These are phyloP conservation scores for Linepithema humile DNA, from an alignment of 1,140 invertebrate species.

Conservation along the genomic window DNA sequence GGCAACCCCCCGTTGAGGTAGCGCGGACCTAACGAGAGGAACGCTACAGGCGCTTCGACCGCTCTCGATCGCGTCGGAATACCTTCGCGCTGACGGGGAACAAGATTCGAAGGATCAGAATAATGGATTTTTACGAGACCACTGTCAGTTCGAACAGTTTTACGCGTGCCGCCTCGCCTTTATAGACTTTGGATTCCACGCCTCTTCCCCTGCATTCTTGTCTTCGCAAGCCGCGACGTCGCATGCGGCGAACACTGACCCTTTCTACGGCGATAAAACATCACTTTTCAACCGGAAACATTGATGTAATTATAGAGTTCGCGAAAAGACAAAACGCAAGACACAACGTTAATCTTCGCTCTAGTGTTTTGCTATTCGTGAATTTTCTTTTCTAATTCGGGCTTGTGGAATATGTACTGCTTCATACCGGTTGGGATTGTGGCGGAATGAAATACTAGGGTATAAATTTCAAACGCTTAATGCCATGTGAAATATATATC, in stretches of 20 bases:
- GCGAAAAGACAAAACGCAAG: not conserved
- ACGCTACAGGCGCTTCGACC: slow-evolving; percentile 62
- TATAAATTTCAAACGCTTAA: slow-evolving; percentile 55
- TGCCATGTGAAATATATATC: slow-evolving; percentile 48
- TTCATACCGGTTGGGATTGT: slow-evolving; percentile 23
- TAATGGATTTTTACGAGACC: slow-evolving; percentile 70
- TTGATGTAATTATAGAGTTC: slow-evolving; percentile 11
- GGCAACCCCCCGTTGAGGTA: slow-evolving; percentile 55
- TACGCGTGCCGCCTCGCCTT: slow-evolving; percentile 2
- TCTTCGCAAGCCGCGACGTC: not conserved
- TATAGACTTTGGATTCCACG: not conserved
- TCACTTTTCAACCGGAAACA: not conserved
- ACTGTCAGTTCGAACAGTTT: slow-evolving; percentile 14
- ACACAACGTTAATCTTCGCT: not conserved
- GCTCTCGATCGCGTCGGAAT: slow-evolving; percentile 62
- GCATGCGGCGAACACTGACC: not conserved
- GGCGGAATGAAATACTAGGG: slow-evolving; percentile 28
- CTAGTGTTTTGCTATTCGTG: not conserved
- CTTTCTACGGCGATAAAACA: not conserved
- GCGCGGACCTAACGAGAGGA: slow-evolving; percentile 63
- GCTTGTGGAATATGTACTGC: slow-evolving; percentile 13
- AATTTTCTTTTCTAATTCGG: slow-evolving; percentile 34
- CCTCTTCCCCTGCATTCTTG: not conserved
- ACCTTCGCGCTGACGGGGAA: slow-evolving; percentile 54
- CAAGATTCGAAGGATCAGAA: slow-evolving; percentile 62